Evolutionary conservation across 1,140 invertebrate genomes (phyloP).

Genomic region (Tyrophagus putrescentiae): DNA sequence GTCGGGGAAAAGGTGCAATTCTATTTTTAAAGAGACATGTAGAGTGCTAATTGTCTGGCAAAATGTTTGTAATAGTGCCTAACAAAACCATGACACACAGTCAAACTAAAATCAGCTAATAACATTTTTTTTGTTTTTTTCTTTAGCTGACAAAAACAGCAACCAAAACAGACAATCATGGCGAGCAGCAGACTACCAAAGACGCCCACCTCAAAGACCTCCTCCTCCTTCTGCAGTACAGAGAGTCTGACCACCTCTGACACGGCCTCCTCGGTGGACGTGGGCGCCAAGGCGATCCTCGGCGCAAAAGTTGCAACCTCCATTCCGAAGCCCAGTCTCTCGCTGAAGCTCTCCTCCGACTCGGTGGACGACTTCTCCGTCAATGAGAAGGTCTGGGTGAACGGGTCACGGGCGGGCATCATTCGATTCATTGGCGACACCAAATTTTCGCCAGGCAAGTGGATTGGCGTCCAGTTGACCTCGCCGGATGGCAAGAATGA

Average conservation of each 20-base stretch:
- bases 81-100: too few relatives aligned
- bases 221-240: neutral
- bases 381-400: constrained; percentile 84
- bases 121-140: neutral
- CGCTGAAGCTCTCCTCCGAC: neutral
- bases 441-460: constrained; percentile 66
- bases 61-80: too few relatives aligned
- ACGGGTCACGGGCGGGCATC: constrained; percentile 71
- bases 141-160: neutral
- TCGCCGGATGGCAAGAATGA: constrained; percentile 83
- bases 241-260: constrained; percentile 9
- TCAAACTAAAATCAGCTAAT: too few relatives aligned
- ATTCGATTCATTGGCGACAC: constrained; percentile 75
- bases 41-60: too few relatives aligned
- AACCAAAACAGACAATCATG: neutral
- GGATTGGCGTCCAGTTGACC: constrained; percentile 80
- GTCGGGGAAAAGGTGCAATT: too few relatives aligned
- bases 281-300: neutral
- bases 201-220: neutral
- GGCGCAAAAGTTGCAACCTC: neutral
- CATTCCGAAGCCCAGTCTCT: neutral
- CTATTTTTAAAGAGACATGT: too few relatives aligned
- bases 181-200: neutral
- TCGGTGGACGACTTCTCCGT: constrained; percentile 72
- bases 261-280: constrained; percentile 1